Conservation (phyloP, 2,797 vertebrate species). For the Coranthus polyacanthus region DNA sequence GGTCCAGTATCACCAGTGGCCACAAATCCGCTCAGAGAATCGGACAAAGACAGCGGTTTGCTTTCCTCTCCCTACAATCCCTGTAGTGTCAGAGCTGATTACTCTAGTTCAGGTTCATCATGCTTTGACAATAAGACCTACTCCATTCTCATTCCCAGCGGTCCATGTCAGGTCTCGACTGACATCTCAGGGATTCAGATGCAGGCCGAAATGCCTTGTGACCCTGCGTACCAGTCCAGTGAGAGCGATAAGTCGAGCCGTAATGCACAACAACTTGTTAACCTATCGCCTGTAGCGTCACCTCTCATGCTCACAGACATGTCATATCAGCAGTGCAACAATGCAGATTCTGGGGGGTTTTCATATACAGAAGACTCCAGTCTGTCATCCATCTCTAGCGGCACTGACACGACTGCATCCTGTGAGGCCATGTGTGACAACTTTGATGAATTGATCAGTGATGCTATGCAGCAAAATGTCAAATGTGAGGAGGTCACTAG, state of each 20-base stretch:
- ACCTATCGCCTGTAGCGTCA: neutral
- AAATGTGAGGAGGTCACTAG: neutral
- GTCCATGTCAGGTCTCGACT: accelerated
- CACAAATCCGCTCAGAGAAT: neutral
- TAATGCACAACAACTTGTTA: neutral
- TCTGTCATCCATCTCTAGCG: constrained; percentile 23
- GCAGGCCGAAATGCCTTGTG: constrained; percentile 3
- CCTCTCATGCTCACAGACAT: constrained; percentile 22
- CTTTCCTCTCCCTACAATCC: neutral
- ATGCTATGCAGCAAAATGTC: neutral
- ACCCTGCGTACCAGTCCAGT: constrained; percentile 17
- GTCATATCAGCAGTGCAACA: constrained; percentile 49
- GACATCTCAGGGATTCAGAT: neutral
- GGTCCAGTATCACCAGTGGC: neutral
- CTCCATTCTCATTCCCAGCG: constrained; percentile 16
- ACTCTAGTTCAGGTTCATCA: constrained; percentile 3
- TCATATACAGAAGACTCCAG: constrained; percentile 27
- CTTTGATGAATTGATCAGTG: neutral
- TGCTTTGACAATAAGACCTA: constrained; percentile 54
- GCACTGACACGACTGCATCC: too few species aligned
- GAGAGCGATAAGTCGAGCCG: neutral
- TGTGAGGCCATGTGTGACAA: constrained; percentile 1
- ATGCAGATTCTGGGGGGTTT: constrained; percentile 25
- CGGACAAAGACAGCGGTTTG: neutral
- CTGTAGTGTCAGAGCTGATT: neutral